These are phyloP conservation scores for Acrobasis suavella DNA, from an alignment of 2,888 invertebrate species.

Conservation along the genomic window DNA sequence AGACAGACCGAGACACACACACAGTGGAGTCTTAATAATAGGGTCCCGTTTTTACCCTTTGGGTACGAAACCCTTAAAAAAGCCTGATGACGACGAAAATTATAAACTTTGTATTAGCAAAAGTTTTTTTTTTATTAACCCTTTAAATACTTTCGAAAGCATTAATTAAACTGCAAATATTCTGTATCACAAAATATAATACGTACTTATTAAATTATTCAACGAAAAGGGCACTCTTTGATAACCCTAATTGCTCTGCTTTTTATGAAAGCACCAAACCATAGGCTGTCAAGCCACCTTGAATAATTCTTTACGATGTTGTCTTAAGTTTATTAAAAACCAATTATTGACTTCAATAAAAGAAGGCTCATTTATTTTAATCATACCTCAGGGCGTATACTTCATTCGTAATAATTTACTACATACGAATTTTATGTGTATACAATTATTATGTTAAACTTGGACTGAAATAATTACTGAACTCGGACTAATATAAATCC, in stretches of 20 bases:
- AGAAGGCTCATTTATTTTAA: conserved; percentile 48
- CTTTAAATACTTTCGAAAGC: background rate
- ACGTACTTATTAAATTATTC: conserved; percentile 3
- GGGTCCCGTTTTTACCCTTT: too few relatives aligned
- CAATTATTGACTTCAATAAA: conserved; percentile 66
- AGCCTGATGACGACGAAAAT: too few relatives aligned
- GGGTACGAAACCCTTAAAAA: too few relatives aligned
- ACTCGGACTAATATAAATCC: background rate
- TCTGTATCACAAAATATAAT: background rate
- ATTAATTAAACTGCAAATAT: background rate
- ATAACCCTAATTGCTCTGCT: conserved; percentile 11
- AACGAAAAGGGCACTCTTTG: conserved; percentile 2
- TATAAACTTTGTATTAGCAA: background rate
- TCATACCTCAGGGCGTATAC: conserved; percentile 47
- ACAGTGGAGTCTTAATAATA: too few relatives aligned
- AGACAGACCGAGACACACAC: too few relatives aligned
- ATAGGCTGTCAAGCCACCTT: conserved; percentile 26
- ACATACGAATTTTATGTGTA: conserved; percentile 38
- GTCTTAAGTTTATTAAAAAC: conserved; percentile 41
- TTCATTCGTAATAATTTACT: conserved; percentile 30
- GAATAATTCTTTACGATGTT: conserved; percentile 28
- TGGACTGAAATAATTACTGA: background rate
- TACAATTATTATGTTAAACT: conserved; percentile 35
- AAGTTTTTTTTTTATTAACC: too few relatives aligned
- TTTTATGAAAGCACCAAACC: conserved; percentile 15